Conservation (phyloP, 1,140 invertebrate species). For the Nylanderia fulva region DNA sequence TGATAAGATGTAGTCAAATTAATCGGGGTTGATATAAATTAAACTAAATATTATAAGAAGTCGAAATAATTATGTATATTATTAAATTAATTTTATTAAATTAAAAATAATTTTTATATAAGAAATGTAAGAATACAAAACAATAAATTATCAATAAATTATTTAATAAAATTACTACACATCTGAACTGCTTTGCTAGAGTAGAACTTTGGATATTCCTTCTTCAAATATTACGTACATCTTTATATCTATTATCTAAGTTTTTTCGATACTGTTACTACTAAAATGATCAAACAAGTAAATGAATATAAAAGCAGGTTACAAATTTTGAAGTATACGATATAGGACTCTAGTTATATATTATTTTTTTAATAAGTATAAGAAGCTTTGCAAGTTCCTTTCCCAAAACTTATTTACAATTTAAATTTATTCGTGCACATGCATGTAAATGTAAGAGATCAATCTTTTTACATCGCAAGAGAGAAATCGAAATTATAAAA, state of each 20-base stretch:
- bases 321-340: neutral
- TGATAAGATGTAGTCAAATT: neutral
- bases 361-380: neutral
- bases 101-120: neutral
- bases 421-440: constrained; percentile 40
- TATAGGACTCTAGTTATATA: neutral
- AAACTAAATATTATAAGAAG: too few relatives aligned
- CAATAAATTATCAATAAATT: neutral
- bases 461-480: constrained; percentile 27
- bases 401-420: neutral
- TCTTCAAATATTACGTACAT: neutral
- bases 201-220: neutral
- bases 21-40: neutral
- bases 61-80: too few relatives aligned
- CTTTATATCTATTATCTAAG: neutral
- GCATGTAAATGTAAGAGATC: neutral
- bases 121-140: neutral
- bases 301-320: neutral
- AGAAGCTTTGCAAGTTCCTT: neutral
- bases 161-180: neutral
- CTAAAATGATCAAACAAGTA: neutral
- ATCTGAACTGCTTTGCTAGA: neutral
- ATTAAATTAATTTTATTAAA: neutral
- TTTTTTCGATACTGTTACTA: neutral
- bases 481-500: constrained; percentile 38